Evolutionary conservation across 2,797 vertebrate species (phyloP), one percentile per base, ranked within the genome.

Genomic region (Danio jaintianensis): DNA sequence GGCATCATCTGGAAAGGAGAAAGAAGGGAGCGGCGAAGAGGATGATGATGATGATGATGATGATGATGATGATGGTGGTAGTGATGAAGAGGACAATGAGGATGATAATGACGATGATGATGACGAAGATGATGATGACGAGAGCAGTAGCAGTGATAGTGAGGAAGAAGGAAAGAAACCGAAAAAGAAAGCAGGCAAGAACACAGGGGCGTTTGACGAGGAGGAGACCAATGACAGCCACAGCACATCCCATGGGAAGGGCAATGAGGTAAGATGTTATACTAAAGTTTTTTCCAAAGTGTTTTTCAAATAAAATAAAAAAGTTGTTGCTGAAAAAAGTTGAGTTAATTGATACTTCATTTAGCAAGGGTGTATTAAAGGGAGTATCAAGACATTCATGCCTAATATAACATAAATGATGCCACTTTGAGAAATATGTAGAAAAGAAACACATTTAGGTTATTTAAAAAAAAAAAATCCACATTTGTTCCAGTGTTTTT

Each of bases 151-250:
- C 87, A 96, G 95, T 2, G 95, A 96, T 82, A 96, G 95, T 6
- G 96, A 97, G 72, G 95, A 93, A 83, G 95, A 93, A 74, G 87
- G 91, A 83, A 97, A 96, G 90, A 97, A 96, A 89, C 92, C 93
- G 84, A 97, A 95, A 90, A 95, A 92, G 86, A 98, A 97, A 91
- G 87, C 90, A 3, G 89, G 92, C 89, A 97, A 96, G 91, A 96
- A 89, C 89, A 92, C 88, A 89, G 94, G 93, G 77, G 88, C 94
- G 43, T 97, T 98, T 86, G 96, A 98, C 86, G 97, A 99, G 86
- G 98, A 99, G 87, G 93, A 98, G 92, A 98, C 97, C 86, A 99
- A 98, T 90, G 97, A 99, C 94, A 98, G 95, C 92, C 93, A 96
- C 91, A 94, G 97, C 91, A 95, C 98, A 90, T 98, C 96, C 76